phyloP scores from a whole-genome alignment of 1,140 invertebrate species.

The Lethrus apterus region DNA sequence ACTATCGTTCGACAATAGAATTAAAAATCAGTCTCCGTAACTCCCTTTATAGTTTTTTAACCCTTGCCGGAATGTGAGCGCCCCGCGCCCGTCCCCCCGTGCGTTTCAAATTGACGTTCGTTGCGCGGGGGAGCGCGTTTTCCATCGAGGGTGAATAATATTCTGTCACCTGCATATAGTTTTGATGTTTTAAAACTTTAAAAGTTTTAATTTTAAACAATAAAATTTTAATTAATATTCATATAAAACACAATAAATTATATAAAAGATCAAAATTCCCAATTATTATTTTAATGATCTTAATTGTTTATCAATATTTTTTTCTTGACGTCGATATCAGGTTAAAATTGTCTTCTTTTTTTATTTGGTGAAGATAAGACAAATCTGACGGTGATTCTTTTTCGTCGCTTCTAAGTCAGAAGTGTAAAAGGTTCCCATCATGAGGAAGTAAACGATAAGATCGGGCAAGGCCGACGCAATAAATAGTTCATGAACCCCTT shows the following conservation, averaged over 20 bases:
- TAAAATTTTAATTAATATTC: no score
- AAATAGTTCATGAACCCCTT: constrained; percentile 10
- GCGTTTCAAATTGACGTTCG: constrained; percentile 1
- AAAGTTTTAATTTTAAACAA: no score
- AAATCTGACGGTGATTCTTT: constrained; percentile 5
- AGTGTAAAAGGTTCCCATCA: background rate
- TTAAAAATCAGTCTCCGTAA: constrained; percentile 39
- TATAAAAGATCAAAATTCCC: background rate
- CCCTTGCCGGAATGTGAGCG: constrained; percentile 28
- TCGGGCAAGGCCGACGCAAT: constrained; percentile 1
- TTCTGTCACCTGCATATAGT: constrained; percentile 5
- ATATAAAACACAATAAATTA: background rate
- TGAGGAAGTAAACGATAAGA: constrained; percentile 3
- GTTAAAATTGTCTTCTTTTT: background rate
- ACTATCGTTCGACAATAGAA: constrained; percentile 22
- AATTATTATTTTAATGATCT: constrained; percentile 3
- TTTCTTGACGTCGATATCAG: background rate
- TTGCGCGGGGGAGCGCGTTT: constrained; percentile 1
- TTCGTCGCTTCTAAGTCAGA: no score
- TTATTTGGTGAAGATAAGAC: background rate
- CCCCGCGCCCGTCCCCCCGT: constrained; percentile 4
- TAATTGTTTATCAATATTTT: constrained; percentile 6
- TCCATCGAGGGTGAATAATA: constrained; percentile 12
- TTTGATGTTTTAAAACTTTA: no score
- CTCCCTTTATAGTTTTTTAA: constrained; percentile 41